Conservation (phyloP, 2,888 invertebrate genomes). For the Volucella bombylans region DNA sequence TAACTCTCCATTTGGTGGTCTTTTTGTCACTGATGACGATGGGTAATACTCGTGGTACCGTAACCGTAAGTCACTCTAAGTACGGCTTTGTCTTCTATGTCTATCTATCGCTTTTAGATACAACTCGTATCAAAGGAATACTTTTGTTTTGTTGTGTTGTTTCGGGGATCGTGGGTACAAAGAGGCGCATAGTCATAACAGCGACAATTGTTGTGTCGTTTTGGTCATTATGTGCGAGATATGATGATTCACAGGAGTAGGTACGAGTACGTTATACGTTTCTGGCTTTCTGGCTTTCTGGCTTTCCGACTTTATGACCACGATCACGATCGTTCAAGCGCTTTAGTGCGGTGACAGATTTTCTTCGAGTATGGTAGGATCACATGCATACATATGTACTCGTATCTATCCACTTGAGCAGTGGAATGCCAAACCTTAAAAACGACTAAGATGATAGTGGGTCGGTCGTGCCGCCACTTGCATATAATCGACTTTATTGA, state of each 20-base stretch:
- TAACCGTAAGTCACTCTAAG: constrained; percentile 65
- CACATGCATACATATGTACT: not conserved
- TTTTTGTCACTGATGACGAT: constrained; percentile 66
- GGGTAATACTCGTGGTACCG: constrained; percentile 56
- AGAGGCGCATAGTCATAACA: constrained; percentile 51
- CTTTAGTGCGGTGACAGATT: constrained; percentile 18
- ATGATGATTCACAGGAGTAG: constrained; percentile 71
- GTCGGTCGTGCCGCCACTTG: constrained; percentile 44
- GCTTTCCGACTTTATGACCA: constrained; percentile 24
- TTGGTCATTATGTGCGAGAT: constrained; percentile 69
- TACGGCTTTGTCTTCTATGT: constrained; percentile 41
- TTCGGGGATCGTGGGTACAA: constrained; percentile 34
- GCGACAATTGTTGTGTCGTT: constrained; percentile 70
- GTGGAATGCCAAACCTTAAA: constrained; percentile 59
- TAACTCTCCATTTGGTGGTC: constrained; percentile 66
- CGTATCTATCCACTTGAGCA: constrained; percentile 21
- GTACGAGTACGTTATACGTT: not conserved
- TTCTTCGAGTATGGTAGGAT: not conserved
- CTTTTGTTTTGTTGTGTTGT: constrained; percentile 27
- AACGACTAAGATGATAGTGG: constrained; percentile 52
- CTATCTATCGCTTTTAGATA: not conserved
- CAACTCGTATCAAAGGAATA: constrained; percentile 2
- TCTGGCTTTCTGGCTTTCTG: no score
- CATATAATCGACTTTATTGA: constrained; percentile 69
- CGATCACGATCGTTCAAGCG: constrained; percentile 57